Percentiles rank a stretch among this genome's conserved stretches.
These are phyloP conservation scores for Ladona fulva DNA, from an alignment of 1,140 invertebrate genomes.

Conservation along the genomic window DNA sequence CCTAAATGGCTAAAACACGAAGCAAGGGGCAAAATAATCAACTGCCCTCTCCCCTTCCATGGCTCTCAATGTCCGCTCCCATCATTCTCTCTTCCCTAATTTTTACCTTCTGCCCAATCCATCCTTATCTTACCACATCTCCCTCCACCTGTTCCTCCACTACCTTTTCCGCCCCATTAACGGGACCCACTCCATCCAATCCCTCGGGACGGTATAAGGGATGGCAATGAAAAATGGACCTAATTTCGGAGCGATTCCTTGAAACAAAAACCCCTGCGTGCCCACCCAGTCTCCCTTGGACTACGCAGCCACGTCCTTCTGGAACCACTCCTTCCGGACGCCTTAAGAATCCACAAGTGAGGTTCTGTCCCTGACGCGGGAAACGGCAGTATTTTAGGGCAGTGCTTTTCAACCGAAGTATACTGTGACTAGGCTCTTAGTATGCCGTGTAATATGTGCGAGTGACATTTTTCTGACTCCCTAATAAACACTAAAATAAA, in stretches of 20 bases:
- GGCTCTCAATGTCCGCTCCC: neutral
- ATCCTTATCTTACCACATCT: neutral
- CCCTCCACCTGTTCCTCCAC: neutral
- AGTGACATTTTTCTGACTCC: too few relatives aligned
- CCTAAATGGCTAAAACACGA: constrained; percentile 1
- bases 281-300: neutral
- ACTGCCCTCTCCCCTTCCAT: neutral
- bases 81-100: neutral
- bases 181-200: constrained; percentile 6
- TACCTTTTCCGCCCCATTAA: neutral
- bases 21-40: neutral
- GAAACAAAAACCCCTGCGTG: constrained; percentile 3
- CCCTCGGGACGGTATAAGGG: neutral
- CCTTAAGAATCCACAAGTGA: neutral
- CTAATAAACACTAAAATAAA: too few relatives aligned
- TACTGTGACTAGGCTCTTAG: too few relatives aligned
- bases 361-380: too few relatives aligned
- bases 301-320: neutral
- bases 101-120: neutral
- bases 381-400: too few relatives aligned
- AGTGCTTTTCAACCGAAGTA: too few relatives aligned
- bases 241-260: constrained; percentile 4
- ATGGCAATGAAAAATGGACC: constrained; percentile 9
- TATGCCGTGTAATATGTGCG: too few relatives aligned
- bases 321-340: neutral